Base-by-base conservation (phyloP, 2,888 invertebrate genomes). In the Drosophila niveifrons region DNA sequence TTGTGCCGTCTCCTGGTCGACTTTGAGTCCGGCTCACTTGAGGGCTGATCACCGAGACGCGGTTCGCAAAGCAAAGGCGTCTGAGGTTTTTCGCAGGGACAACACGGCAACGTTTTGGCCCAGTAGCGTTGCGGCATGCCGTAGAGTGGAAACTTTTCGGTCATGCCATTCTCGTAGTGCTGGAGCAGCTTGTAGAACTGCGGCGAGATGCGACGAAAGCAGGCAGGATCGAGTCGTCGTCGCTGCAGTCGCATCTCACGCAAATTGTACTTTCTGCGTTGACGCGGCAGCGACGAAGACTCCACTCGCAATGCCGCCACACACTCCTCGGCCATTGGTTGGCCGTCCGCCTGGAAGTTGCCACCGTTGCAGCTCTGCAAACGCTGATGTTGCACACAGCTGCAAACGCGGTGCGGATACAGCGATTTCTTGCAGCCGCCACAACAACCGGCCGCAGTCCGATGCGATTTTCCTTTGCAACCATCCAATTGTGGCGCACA, bases 141-240 rank as follows among this genome's bases (percentile, higher is more conserved):
- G 34, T 90, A 88, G 0, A 88, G 66, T 6, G 83, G 89, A 48
- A 76, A 89, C 1, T 65, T 53, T 34, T 74, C 53, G 50, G 56
- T 61, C 66, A 82, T 73, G 13, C 57, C 46, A 4, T 78, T 73
- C 61, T 91, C 90, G 64, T 90, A 81, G 48, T 65, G 53, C 43
- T 78, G 70, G 11, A 91, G 74, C 18, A 90, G 64, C 4, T 69
- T 17, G 3, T 74, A 77, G 44, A 90, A 90, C 46, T 90, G 90
- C 0, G 89, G 86, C 1, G 90, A 90, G 7, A 90, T 90, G 41
- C 80, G 85, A 8, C 87, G 85, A 15, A 70, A 90, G 53, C 58
- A 52, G 2, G 68, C 47, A 23, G 88, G 79, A 71, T 79, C 65
- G 39, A 88, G 61, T 8, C 23, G 23, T 8, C 23, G 23, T 23